Evolutionary conservation across 2,113 vertebrate species (phyloP).

Genomic region (Trichomycterus rosablanca): DNA sequence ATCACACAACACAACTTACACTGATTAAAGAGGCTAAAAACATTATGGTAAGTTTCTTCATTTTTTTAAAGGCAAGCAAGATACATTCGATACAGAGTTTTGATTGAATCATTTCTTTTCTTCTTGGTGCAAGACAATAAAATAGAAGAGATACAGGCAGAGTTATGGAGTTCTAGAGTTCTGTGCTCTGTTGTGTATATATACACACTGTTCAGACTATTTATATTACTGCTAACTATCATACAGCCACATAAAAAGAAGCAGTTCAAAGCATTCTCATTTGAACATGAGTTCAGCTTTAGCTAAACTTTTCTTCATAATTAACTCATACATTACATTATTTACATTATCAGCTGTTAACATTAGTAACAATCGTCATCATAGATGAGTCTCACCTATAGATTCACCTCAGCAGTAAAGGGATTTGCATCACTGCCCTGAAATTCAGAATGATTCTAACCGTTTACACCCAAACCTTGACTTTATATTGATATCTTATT

Average conservation of each 20-base stretch:
- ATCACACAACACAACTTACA: conserved; percentile 11
- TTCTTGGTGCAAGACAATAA: conserved; percentile 67
- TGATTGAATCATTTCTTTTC: conserved; percentile 54
- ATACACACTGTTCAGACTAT: conserved; percentile 55
- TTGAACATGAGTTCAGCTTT: conserved; percentile 23
- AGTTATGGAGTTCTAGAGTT: conserved; percentile 61
- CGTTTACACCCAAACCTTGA: conserved; percentile 8
- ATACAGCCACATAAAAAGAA: conserved; percentile 49
- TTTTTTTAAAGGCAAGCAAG: conserved; percentile 58
- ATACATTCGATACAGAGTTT: conserved; percentile 63
- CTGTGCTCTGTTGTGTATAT: conserved; percentile 60
- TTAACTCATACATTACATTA: conserved; percentile 43
- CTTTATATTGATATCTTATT: too few relatives aligned
- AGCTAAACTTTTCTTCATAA: conserved; percentile 6
- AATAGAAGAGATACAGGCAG: conserved; percentile 67
- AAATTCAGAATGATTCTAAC: conserved; percentile 14
- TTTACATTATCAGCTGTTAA: conserved; percentile 49
- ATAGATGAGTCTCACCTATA: conserved; percentile 39
- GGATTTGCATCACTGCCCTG: conserved; percentile 16
- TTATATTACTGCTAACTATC: conserved; percentile 41
- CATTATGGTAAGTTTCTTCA: conserved; percentile 46
- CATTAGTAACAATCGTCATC: conserved; percentile 19
- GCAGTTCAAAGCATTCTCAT: conserved; percentile 14
- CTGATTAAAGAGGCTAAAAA: too few relatives aligned
- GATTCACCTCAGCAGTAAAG: conserved; percentile 26